Conservation (phyloP, 2,113 vertebrate species). For the Myodes glareolus region DNA sequence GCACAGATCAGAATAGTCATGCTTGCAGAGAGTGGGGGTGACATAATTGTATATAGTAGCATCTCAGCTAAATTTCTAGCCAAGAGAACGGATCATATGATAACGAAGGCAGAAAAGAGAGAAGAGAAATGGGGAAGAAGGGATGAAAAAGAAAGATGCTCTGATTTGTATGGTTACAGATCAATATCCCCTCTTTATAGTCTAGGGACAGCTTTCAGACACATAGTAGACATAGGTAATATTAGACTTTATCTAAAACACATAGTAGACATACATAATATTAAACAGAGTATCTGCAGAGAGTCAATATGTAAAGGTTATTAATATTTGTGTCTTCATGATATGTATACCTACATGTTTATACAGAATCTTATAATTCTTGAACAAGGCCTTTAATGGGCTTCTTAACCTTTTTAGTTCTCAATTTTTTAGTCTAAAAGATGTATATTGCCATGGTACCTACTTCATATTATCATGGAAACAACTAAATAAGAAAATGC, state of each 20-base stretch:
- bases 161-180: neutral
- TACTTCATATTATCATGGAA: neutral
- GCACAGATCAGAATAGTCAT: neutral
- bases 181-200: neutral
- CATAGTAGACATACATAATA: neutral
- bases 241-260: too few species aligned
- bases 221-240: neutral
- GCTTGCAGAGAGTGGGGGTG: neutral
- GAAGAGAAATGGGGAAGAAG: neutral
- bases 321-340: neutral
- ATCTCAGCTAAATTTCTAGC: slow-evolving; percentile 27
- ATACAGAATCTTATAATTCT: neutral
- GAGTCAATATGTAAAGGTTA: neutral
- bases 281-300: slow-evolving; percentile 14
- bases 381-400: neutral
- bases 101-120: neutral
- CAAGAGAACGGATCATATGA: neutral
- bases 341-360: neutral
- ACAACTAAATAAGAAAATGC: slow-evolving; percentile 48
- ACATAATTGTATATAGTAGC: neutral
- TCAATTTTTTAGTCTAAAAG: neutral
- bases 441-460: neutral
- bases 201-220: neutral
- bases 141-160: neutral
- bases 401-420: slow-evolving; percentile 29